A percentile compares a stretch with the other conserved stretches of the same genome.
Conservation (phyloP, 2,888 invertebrate species). For the Aporophyla nigra region DNA sequence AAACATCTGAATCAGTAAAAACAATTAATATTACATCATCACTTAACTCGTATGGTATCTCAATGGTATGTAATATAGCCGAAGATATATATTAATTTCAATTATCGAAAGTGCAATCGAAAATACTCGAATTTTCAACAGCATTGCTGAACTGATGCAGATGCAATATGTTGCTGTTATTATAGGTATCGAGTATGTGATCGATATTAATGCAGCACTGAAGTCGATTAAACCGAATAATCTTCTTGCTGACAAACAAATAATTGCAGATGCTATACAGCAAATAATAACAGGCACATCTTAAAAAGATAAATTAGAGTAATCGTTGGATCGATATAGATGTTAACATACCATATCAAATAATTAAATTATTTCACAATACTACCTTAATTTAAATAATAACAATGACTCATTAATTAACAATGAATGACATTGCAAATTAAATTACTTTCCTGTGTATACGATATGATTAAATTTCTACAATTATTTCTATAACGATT, state of each 20-base stretch:
- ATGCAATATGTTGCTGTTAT: slow-evolving; percentile 19
- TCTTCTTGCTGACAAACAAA: slow-evolving; percentile 5
- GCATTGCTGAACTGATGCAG: slow-evolving; percentile 20
- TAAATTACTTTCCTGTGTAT: background rate
- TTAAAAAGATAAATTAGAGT: background rate
- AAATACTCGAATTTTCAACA: slow-evolving; percentile 15
- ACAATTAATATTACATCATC: slow-evolving; percentile 8
- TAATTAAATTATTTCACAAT: slow-evolving; percentile 3
- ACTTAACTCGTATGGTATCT: background rate
- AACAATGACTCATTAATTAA: slow-evolving; percentile 15
- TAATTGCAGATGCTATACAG: background rate
- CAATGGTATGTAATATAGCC: background rate
- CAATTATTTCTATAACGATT: slow-evolving; percentile 21
- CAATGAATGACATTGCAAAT: slow-evolving; percentile 9
- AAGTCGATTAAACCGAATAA: background rate
- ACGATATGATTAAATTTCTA: slow-evolving; percentile 32
- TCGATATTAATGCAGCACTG: slow-evolving; percentile 9
- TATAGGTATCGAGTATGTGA: slow-evolving; percentile 20
- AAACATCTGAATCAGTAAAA: slow-evolving; percentile 53
- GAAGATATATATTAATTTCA: slow-evolving; percentile 15
- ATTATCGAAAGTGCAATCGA: slow-evolving; percentile 11
- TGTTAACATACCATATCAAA: background rate
- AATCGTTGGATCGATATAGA: background rate
- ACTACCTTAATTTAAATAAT: background rate
- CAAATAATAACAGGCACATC: background rate